These are phyloP conservation scores for Drepana arcuata DNA, from an alignment of 1,140 invertebrate genomes.

Conservation along the genomic window DNA sequence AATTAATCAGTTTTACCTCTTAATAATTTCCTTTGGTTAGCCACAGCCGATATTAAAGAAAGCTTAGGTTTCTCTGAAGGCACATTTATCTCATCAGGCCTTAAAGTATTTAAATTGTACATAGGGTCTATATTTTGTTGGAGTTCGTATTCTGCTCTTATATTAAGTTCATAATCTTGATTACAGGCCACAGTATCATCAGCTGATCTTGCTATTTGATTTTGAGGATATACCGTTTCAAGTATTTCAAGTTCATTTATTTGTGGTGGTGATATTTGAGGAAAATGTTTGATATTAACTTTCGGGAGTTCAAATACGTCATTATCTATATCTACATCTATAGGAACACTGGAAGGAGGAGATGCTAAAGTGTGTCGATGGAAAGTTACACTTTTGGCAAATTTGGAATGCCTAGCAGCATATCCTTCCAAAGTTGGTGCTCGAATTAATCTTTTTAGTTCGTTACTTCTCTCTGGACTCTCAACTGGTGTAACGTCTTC, in stretches of 20 bases:
- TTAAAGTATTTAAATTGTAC: conserved; percentile 44
- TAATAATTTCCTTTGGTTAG: conserved; percentile 65
- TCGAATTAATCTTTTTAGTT: conserved; percentile 78
- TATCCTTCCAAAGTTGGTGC: conserved; percentile 89
- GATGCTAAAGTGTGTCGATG: conserved; percentile 87
- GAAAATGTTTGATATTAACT: conserved; percentile 12
- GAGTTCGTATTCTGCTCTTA: conserved; percentile 33
- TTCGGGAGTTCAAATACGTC: conserved; percentile 48
- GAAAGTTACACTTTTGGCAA: conserved; percentile 91
- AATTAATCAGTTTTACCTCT: conserved; percentile 36
- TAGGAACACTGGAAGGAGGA: conserved; percentile 75
- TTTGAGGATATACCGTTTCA: conserved; percentile 13
- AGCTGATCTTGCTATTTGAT: conserved; percentile 23
- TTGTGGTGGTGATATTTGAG: conserved; percentile 19
- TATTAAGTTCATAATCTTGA: conserved; percentile 27
- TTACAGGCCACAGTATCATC: conserved; percentile 15
- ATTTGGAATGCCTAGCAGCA: conserved; percentile 87
- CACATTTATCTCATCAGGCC: conserved; percentile 66
- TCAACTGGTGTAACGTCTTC: conserved; percentile 71
- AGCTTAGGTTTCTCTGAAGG: conserved; percentile 64
- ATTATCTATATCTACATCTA: conserved; percentile 37
- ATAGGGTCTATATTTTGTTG: conserved; percentile 36
- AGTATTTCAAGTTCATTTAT: conserved; percentile 11
- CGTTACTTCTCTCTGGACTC: conserved; percentile 65
- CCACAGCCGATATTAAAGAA: conserved; percentile 59